Evolutionary conservation across 2,888 invertebrate genomes (phyloP).

Genomic region (Amorpha juglandis): DNA sequence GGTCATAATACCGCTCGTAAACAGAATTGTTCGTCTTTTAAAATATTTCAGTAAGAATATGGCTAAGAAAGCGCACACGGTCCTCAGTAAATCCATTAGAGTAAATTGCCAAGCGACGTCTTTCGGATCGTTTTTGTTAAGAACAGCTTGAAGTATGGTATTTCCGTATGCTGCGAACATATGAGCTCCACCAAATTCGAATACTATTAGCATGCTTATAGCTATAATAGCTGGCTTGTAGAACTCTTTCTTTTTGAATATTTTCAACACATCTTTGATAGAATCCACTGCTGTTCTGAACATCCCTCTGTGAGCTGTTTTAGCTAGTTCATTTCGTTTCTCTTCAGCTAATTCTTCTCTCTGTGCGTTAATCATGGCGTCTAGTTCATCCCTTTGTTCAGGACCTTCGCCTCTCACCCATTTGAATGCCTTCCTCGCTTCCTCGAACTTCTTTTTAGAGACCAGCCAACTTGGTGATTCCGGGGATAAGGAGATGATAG

Average conservation of each 20-base stretch:
- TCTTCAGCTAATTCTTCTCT: constrained; percentile 60
- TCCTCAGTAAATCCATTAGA: constrained; percentile 86
- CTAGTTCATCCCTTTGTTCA: constrained; percentile 72
- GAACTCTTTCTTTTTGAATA: constrained; percentile 77
- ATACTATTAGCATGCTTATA: constrained; percentile 76
- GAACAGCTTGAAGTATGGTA: constrained; percentile 69
- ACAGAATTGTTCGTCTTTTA: constrained; percentile 70
- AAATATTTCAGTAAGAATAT: constrained; percentile 74
- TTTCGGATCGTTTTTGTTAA: constrained; percentile 62
- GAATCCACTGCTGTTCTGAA: constrained; percentile 56
- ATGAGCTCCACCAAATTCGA: constrained; percentile 78
- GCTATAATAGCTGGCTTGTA: constrained; percentile 76
- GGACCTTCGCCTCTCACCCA: constrained; percentile 84
- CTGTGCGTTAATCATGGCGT: constrained; percentile 71
- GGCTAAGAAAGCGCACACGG: constrained; percentile 85
- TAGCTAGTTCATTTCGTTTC: constrained; percentile 47
- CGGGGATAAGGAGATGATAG: constrained; percentile 77
- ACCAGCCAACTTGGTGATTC: constrained; percentile 89
- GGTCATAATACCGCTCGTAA: constrained; percentile 72
- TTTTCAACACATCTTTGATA: constrained; percentile 62
- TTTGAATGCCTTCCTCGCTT: constrained; percentile 84
- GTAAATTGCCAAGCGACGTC: constrained; percentile 85
- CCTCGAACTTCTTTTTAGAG: constrained; percentile 81
- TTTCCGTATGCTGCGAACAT: constrained; percentile 79
- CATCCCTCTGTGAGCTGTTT: constrained; percentile 51